A percentile compares a stretch with the other conserved stretches of the same genome.
Conservation (phyloP, 2,113 vertebrate species). For the Alosa alosa region DNA sequence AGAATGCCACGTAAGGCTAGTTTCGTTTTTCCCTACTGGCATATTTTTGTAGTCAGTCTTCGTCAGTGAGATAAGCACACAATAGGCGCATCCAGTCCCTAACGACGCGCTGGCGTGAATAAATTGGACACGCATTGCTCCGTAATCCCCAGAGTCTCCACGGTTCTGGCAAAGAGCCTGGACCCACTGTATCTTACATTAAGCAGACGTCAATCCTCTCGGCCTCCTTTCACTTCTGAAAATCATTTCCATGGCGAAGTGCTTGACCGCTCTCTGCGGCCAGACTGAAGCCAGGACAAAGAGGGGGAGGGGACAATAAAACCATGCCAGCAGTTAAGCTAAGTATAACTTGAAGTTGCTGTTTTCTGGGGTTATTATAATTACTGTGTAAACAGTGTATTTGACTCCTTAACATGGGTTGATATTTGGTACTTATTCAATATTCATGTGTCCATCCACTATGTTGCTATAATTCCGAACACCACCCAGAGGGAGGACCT, state of each 20-base stretch:
- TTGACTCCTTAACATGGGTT: neutral
- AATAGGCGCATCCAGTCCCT: constrained; percentile 48
- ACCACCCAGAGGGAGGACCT: neutral
- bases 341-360: constrained; percentile 15
- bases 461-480: neutral
- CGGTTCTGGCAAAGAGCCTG: constrained; percentile 48
- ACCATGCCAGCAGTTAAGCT: constrained; percentile 20
- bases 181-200: constrained; percentile 55
- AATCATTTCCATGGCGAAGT: constrained; percentile 53
- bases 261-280: constrained; percentile 45
- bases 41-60: constrained; percentile 43
- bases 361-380: constrained; percentile 32
- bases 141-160: constrained; percentile 55
- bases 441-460: neutral
- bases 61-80: constrained; percentile 43
- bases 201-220: constrained; percentile 52
- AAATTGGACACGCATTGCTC: constrained; percentile 61
- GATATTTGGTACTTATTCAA: neutral
- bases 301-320: constrained; percentile 25
- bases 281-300: constrained; percentile 16
- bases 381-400: neutral
- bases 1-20: neutral
- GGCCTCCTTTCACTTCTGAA: constrained; percentile 52
- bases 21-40: constrained; percentile 31
- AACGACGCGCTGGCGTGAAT: constrained; percentile 53